phyloP scores from a whole-genome alignment of 2,113 vertebrate species.

The Aspiorhynchus laticeps region DNA sequence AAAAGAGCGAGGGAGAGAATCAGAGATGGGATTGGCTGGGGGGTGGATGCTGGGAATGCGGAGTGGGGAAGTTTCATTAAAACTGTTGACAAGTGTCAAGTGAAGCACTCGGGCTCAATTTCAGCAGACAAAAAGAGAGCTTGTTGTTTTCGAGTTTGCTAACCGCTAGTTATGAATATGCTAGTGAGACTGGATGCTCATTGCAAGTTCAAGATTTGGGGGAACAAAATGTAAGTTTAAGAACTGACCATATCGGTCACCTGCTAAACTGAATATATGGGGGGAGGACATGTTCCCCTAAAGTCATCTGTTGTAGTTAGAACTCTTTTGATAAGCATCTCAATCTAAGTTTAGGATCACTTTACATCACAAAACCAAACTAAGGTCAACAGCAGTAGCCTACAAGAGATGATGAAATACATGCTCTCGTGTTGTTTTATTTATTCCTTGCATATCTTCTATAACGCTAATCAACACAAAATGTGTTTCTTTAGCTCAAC shows the following conservation, averaged over 20 bases:
- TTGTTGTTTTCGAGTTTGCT: slow-evolving; percentile 12
- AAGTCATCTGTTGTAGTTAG: not conserved
- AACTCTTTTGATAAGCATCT: not conserved
- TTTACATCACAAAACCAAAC: not conserved
- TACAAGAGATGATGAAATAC: not conserved
- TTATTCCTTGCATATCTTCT: not conserved
- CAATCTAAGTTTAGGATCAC: not conserved
- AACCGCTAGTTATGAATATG: not conserved
- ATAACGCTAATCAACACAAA: not conserved
- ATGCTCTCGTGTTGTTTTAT: not conserved
- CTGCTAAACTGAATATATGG: not conserved
- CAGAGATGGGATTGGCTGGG: slow-evolving; percentile 64
- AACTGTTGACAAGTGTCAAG: slow-evolving; percentile 75
- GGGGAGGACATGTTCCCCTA: no score
- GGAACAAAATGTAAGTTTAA: not conserved
- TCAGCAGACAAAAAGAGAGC: slow-evolving; percentile 54
- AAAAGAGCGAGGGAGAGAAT: slow-evolving; percentile 71
- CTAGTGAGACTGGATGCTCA: not conserved
- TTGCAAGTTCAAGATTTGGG: not conserved
- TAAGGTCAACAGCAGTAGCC: not conserved
- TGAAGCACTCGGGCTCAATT: slow-evolving; percentile 73
- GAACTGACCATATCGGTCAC: not conserved
- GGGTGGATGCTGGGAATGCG: slow-evolving; percentile 67
- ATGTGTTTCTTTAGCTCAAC: not conserved
- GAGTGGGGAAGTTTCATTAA: slow-evolving; percentile 74